Percentiles rank a stretch among this genome's conserved stretches.
phyloP scores from a whole-genome alignment of 2,113 vertebrate species.

The Anas platyrhynchos region DNA sequence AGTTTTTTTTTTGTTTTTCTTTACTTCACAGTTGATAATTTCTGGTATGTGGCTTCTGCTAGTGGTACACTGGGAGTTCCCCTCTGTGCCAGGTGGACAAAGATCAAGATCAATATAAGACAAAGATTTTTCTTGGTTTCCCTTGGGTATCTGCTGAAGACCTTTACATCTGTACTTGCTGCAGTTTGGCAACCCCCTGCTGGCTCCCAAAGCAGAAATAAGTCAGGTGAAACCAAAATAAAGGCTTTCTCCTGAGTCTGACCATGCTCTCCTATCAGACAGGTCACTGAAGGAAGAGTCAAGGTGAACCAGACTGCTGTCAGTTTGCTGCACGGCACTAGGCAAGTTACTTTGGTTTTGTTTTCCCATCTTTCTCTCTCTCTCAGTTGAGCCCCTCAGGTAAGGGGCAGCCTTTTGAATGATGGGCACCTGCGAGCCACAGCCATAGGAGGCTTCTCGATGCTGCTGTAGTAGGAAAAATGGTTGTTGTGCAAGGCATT shows the following conservation, averaged over 20 bases:
- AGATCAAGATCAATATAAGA: slow-evolving; percentile 7
- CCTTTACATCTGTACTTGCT: background rate
- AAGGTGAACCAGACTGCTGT: background rate
- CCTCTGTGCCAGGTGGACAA: background rate
- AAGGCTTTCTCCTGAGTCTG: background rate
- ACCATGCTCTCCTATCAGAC: background rate
- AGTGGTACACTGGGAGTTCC: background rate
- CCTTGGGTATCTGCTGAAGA: background rate
- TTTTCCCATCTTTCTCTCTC: background rate
- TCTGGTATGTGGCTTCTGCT: background rate
- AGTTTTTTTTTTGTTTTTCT: background rate
- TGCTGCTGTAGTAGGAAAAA: background rate
- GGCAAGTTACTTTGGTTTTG: background rate
- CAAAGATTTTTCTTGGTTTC: background rate
- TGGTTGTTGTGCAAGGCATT: background rate
- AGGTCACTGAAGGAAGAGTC: background rate
- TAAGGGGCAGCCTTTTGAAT: background rate
- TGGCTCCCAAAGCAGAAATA: background rate
- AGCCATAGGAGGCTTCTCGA: background rate
- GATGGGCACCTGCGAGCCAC: background rate
- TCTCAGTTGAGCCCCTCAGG: background rate
- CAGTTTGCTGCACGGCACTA: background rate
- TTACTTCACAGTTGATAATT: background rate
- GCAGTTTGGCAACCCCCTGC: background rate
- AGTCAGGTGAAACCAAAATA: background rate